Evolutionary conservation across 2,797 vertebrate genomes (phyloP).

Genomic region (Siniperca obscura): DNA sequence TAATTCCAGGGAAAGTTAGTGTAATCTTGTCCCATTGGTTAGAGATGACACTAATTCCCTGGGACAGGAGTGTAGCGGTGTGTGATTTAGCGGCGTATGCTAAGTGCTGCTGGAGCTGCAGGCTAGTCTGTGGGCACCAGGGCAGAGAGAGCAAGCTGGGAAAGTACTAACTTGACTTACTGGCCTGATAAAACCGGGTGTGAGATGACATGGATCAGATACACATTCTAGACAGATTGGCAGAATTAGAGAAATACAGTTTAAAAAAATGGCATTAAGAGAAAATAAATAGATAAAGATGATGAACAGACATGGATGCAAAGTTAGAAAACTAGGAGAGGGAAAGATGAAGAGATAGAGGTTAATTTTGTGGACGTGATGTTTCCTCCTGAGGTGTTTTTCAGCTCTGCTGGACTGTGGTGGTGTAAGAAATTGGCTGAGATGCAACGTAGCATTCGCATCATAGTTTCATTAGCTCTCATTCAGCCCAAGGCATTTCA

Average conservation of each 20-base stretch:
- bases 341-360: conserved; percentile 42
- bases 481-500: conserved; percentile 75
- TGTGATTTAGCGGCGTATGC: conserved; percentile 82
- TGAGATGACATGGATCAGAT: conserved; percentile 82
- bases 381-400: conserved; percentile 70
- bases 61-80: conserved; percentile 80
- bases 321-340: conserved; percentile 13
- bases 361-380: conserved; percentile 60
- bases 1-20: conserved; percentile 75
- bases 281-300: conserved; percentile 41
- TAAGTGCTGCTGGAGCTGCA: conserved; percentile 80
- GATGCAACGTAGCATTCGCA: conserved; percentile 76
- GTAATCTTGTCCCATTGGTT: conserved; percentile 70
- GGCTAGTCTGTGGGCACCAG: conserved; percentile 79
- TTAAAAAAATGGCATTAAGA: neutral
- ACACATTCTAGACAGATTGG: conserved; percentile 66
- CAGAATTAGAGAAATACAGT: conserved; percentile 44
- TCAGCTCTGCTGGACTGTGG: conserved; percentile 75
- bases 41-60: conserved; percentile 75
- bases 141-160: conserved; percentile 75
- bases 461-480: conserved; percentile 78
- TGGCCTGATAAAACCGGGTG: conserved; percentile 80
- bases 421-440: conserved; percentile 78
- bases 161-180: conserved; percentile 78
- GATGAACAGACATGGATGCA: conserved; percentile 33